Evolutionary conservation across 1,140 invertebrate genomes (phyloP).

Genomic region (Lepidostoma basale): DNA sequence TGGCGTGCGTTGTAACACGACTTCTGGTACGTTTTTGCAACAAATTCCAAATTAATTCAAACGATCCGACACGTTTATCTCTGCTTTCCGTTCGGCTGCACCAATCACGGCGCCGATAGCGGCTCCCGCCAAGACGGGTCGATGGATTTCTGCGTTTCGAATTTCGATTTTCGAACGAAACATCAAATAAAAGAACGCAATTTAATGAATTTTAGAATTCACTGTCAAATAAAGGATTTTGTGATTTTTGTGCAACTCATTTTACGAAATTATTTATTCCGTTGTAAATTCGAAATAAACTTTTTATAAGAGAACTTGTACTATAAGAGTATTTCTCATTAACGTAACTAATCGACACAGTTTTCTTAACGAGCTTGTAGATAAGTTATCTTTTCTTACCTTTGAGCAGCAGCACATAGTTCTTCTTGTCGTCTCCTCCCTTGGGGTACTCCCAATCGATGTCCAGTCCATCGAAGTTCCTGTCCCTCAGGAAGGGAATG

Average conservation of each 20-base stretch:
- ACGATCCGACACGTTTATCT: constrained; percentile 17
- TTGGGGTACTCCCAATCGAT: constrained; percentile 98
- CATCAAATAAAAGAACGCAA: constrained; percentile 1
- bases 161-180: constrained; percentile 4
- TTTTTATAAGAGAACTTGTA: no score
- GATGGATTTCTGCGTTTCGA: background rate
- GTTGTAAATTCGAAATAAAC: background rate
- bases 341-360: no score
- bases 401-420: constrained; percentile 88
- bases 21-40: background rate
- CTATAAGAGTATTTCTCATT: no score
- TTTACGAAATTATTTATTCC: background rate
- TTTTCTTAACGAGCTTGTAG: no score
- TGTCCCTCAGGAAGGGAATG: constrained; percentile 85
- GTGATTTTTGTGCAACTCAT: background rate
- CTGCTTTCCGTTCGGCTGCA: constrained; percentile 23
- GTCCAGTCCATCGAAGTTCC: constrained; percentile 89
- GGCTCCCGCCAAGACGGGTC: background rate
- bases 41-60: background rate
- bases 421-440: constrained; percentile 91
- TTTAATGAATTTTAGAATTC: background rate
- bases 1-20: background rate
- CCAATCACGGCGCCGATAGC: constrained; percentile 21
- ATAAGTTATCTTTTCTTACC: no score
- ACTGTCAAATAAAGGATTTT: background rate